Evolutionary conservation across 2,888 invertebrate species (phyloP), one percentile per base, ranked within the genome.

Genomic region (Anoncus sp.): DNA sequence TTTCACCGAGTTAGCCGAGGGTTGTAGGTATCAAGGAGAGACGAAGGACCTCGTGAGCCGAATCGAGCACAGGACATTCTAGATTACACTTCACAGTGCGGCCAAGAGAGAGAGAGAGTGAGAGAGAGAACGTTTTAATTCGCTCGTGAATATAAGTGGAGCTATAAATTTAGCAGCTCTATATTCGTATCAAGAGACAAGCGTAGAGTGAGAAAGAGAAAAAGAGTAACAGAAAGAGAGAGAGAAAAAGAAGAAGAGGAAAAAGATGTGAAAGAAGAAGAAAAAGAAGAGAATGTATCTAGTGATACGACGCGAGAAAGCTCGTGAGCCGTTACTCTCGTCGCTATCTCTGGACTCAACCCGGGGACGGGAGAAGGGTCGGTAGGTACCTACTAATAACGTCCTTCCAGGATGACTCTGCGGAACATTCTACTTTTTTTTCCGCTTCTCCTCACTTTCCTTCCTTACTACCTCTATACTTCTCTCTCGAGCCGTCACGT

Each of bases 311-410:
- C 24, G 53, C 22, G 67, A 69, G 55, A 53, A 77, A 35, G 45
- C 57, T 72, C 55, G 27, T 62, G 49, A 59, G 66, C 24, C 78
- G 78, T 78, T 75, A 78, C 62, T 78, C 66, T 75, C 75, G 22
- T 71, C 57, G 71, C 75, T 78, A 71, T 78, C 71, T 71, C 62
- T 24, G 12, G 53, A 62, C 51, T 40, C 18, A 75, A 55, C 55
- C 47, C 55, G 45, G 43, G 71, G 45, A 63, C 31, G 22, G 35
- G 35, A 55, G 60, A 57, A 70, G 66, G 57, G 22, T 47, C 49
- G 40, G 35, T 67, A 65, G 65, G 47, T 73, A 57, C 67, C 63
- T 65, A 72, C 72, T 76, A 76, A 79, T 76, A 73, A 73, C 77
- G 69, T 79, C 53, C 65, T 70, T 65, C 63, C 73, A 73, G 69